Base-by-base conservation (phyloP, 2,113 vertebrate genomes). In the Leucosticte australis region DNA sequence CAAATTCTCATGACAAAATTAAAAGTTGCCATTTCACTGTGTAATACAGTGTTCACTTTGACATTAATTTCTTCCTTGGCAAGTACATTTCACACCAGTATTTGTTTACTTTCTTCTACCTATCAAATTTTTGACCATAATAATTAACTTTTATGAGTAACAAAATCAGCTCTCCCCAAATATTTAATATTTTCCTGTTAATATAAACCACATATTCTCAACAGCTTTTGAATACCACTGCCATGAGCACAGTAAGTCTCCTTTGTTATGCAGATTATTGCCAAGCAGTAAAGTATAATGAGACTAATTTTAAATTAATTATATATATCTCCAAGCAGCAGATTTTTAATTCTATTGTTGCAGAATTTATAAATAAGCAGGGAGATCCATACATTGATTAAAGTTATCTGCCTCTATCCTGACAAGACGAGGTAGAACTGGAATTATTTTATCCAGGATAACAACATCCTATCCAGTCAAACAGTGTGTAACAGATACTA, bases 271-370 rank as follows among this genome's bases (percentile, higher is more conserved):
- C n/a, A 92, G 13, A 74, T 71, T 71, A 64, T 76, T 53, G 31
- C 83, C 73, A 94, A 89, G 42, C 17, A 80, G 31, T 68, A 83
- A 83, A 82, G 59, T 13, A 41, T 42, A 74, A 70, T n/a, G 11
- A 82, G 30, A 75, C 33, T 76, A 73, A 83, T 56, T 88, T 64
- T 27, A 88, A 94, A 92, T 85, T 85, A 87, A 71, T 60, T 16
- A 68, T 75, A 89, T 79, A 93, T 85, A 92, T 76, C 44, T 8
- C 28, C 22, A 83, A 79, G 23, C 22, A 84, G 47, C 22, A 68
- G 28, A 74, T 78, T 92, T 94, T 95, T 86, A 90, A 88, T 92
- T 93, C 81, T 27, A 18, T 81, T 83, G 9, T 63, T 88, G 83
- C 26, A 59, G 55, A 96, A 92, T 77, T 90, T 53, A 55, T 67